phyloP scores from a whole-genome alignment of 1,140 invertebrate genomes.

The Leucophenga varia region DNA sequence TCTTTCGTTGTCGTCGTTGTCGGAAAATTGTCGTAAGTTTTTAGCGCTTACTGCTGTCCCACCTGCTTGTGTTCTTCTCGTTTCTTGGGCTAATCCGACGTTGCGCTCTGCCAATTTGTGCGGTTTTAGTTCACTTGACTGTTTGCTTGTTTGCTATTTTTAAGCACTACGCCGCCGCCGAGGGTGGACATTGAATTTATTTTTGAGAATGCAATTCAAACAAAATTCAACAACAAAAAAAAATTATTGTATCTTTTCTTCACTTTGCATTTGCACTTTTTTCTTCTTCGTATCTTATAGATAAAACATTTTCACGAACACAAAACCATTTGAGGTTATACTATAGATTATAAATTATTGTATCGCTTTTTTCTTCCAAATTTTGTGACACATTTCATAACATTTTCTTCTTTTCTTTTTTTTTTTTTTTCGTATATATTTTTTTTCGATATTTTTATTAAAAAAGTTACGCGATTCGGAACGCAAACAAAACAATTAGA shows the following conservation, averaged over 20 bases:
- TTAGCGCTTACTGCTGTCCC: too few species aligned
- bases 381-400: too few species aligned
- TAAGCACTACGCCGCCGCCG: constrained; percentile 33
- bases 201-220: constrained; percentile 5
- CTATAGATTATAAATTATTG: too few species aligned
- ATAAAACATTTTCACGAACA: constrained; percentile 17
- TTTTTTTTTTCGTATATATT: neutral
- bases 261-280: constrained; percentile 9
- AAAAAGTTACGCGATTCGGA: too few species aligned
- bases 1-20: too few species aligned
- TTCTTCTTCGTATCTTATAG: constrained; percentile 2
- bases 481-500: too few species aligned
- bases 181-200: constrained; percentile 50
- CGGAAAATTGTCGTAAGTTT: too few species aligned
- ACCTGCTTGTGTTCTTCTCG: too few species aligned
- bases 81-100: too few species aligned
- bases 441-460: too few species aligned
- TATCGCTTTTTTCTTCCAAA: too few species aligned
- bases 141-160: constrained; percentile 40
- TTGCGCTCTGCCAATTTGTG: constrained; percentile 1
- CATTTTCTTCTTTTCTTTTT: constrained; percentile 6
- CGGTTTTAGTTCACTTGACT: constrained; percentile 32
- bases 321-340: too few species aligned
- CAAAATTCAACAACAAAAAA: constrained; percentile 20
- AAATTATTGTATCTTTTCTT: neutral